These are phyloP conservation scores for Enoplosus armatus DNA, from an alignment of 2,797 vertebrate species.

Conservation along the genomic window DNA sequence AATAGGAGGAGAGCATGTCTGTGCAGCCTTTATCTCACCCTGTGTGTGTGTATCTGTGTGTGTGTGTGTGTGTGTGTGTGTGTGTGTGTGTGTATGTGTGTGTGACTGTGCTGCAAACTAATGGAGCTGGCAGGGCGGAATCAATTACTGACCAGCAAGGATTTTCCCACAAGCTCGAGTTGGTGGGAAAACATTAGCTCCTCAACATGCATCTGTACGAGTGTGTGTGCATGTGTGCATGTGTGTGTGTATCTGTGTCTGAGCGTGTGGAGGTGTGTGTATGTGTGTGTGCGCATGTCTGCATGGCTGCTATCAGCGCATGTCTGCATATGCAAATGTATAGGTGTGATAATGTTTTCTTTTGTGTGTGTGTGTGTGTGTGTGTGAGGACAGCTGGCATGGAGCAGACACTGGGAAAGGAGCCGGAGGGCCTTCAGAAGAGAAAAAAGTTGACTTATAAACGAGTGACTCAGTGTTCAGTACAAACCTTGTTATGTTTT, in stretches of 20 bases:
- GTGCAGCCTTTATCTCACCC: constrained; percentile 86
- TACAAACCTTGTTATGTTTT: constrained; percentile 42
- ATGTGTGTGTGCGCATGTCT: background rate
- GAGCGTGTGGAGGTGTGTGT: constrained; percentile 17
- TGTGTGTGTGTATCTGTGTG: constrained; percentile 18
- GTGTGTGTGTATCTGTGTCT: constrained; percentile 28
- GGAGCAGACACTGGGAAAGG: constrained; percentile 55
- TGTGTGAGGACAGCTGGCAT: constrained; percentile 57
- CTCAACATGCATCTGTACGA: constrained; percentile 48
- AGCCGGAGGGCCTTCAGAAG: constrained; percentile 46
- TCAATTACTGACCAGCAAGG: constrained; percentile 97
- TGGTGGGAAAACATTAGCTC: constrained; percentile 91
- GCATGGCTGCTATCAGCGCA: constrained; percentile 7
- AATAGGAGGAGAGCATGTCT: constrained; percentile 72
- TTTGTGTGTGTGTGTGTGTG: constrained; percentile 4
- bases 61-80: constrained; percentile 11
- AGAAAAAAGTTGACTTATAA: constrained; percentile 54
- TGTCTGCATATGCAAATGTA: constrained; percentile 28
- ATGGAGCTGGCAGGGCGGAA: constrained; percentile 98
- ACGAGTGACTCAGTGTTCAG: constrained; percentile 40
- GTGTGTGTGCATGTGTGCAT: constrained; percentile 29
- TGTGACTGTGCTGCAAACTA: constrained; percentile 87
- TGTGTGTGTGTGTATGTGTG: constrained; percentile 27
- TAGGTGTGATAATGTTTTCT: constrained; percentile 36
- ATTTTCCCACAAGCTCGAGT: constrained; percentile 96